Conservation (phyloP, 2,113 vertebrate species). For the Tinamus guttatus region DNA sequence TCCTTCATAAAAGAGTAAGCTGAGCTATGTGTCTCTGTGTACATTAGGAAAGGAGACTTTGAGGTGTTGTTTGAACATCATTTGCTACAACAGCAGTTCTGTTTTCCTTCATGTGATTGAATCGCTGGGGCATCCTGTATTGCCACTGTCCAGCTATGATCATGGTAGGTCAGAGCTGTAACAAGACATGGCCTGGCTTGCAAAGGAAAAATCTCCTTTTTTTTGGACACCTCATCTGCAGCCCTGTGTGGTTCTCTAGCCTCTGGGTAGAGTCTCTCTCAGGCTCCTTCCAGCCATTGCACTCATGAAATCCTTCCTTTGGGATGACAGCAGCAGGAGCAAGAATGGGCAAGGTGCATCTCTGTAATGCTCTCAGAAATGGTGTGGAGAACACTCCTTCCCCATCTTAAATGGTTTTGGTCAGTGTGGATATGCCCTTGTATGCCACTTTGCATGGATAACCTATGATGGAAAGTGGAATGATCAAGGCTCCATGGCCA, state of each 20-base stretch:
- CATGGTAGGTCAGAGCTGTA: neutral
- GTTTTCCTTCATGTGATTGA: neutral
- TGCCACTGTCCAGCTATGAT: neutral
- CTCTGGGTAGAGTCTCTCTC: neutral
- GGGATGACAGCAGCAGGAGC: neutral
- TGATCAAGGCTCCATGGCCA: neutral
- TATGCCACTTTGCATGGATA: neutral
- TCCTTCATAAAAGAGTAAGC: neutral
- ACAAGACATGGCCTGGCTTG: neutral
- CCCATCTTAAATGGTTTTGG: neutral
- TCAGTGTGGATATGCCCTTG: neutral
- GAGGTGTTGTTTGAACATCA: neutral
- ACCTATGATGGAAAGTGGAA: neutral
- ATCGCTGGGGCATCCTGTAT: neutral
- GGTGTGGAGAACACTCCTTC: neutral
- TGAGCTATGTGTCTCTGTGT: neutral
- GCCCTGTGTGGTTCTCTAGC: neutral
- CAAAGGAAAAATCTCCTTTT: neutral
- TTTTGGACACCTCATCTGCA: neutral
- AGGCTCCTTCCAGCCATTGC: neutral
- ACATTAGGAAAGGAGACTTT: neutral
- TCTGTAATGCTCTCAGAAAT: neutral
- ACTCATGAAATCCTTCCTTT: neutral
- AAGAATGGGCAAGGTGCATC: accelerated
- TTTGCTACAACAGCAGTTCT: neutral